phyloP scores from a whole-genome alignment of 2,888 invertebrate species.

The Erynnis tages region DNA sequence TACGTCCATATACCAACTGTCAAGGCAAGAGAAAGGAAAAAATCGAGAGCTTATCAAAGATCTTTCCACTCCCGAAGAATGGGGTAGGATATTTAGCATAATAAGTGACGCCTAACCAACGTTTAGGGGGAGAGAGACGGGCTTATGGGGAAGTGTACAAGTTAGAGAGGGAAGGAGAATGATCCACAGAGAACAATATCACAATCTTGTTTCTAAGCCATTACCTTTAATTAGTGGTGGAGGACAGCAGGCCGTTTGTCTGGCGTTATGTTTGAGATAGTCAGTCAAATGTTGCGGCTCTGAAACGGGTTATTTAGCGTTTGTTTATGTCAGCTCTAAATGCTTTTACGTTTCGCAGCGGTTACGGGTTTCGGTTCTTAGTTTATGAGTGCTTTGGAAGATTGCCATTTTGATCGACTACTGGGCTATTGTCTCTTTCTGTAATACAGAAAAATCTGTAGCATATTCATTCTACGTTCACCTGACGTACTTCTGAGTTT shows the following conservation, averaged over 20 bases:
- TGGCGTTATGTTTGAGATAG: conserved; percentile 62
- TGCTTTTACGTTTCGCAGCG: conserved; percentile 8
- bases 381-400: too few species aligned
- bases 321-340: conserved; percentile 29
- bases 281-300: conserved; percentile 52
- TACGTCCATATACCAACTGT: conserved; percentile 79
- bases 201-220: conserved; percentile 82
- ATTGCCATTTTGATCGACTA: too few species aligned
- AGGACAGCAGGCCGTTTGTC: conserved; percentile 73
- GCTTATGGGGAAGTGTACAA: conserved; percentile 14
- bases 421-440: too few species aligned
- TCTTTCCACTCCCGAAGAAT: conserved; percentile 65
- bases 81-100: conserved; percentile 78
- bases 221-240: conserved; percentile 80
- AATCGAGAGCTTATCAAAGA: conserved; percentile 60
- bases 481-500: too few species aligned
- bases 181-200: conserved; percentile 76
- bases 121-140: conserved; percentile 62
- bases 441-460: too few species aligned
- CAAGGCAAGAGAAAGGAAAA: conserved; percentile 60
- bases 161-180: conserved; percentile 44
- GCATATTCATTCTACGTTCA: too few species aligned
- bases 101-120: conserved; percentile 77
- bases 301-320: conserved; percentile 28
- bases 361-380: not conserved